Evolutionary conservation across 2,113 vertebrate species (phyloP).

Genomic region (Centropristis striata): DNA sequence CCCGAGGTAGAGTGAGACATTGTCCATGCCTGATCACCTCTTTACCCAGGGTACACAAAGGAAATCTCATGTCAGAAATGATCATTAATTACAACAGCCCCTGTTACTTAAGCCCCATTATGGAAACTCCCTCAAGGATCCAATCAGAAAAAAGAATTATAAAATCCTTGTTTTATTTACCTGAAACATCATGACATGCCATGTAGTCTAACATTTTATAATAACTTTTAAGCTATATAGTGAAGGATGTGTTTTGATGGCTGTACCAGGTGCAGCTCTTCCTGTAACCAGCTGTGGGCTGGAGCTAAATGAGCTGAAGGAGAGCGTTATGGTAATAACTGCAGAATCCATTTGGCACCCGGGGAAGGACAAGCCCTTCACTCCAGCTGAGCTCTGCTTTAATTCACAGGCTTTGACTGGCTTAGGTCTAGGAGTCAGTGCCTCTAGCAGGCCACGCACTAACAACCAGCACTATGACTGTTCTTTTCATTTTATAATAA

Average conservation of each 20-base stretch:
- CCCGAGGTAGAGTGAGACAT: conserved; percentile 36
- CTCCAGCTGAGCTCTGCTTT: conserved; percentile 50
- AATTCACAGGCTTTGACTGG: conserved; percentile 23
- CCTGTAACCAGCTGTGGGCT: conserved; percentile 66
- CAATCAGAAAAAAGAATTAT: background rate
- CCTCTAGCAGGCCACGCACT: no score
- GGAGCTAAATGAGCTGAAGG: conserved; percentile 66
- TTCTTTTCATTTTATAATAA: background rate
- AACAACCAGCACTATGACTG: background rate
- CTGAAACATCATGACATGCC: background rate
- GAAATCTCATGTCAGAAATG: background rate
- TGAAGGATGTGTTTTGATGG: background rate
- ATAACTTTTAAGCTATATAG: background rate
- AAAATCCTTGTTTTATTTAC: background rate
- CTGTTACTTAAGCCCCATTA: background rate
- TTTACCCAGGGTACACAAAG: conserved; percentile 32
- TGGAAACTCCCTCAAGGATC: background rate
- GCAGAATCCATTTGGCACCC: conserved; percentile 66
- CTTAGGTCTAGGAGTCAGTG: background rate
- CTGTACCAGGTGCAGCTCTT: conserved; percentile 63
- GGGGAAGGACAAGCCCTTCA: conserved; percentile 49
- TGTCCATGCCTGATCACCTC: conserved; percentile 31
- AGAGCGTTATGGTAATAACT: conserved; percentile 69
- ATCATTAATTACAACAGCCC: conserved; percentile 5
- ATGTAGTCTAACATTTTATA: background rate